Evolutionary conservation across 2,797 vertebrate genomes (phyloP).

Genomic region (Tokudaia tokunoshimensis): DNA sequence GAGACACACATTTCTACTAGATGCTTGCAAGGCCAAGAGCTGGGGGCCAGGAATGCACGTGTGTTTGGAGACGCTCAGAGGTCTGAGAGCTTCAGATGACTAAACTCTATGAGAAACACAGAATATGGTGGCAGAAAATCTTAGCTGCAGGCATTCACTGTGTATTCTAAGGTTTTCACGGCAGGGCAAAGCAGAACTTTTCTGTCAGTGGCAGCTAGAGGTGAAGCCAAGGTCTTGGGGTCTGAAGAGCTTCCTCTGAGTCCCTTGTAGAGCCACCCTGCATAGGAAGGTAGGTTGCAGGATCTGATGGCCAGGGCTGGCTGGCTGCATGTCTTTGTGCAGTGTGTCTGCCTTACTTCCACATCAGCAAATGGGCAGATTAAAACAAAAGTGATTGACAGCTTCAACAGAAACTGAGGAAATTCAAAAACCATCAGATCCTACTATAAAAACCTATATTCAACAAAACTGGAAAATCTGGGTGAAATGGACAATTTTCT

Average conservation of each 20-base stretch:
- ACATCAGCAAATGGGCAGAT: not conserved
- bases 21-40: constrained; percentile 7
- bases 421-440: too few relatives aligned
- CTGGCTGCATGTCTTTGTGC: not conserved
- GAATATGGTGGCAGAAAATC: not conserved
- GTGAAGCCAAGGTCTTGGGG: not conserved
- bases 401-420: not conserved
- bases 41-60: not conserved
- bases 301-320: not conserved
- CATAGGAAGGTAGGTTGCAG: not conserved
- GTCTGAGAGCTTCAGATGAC: constrained; percentile 46
- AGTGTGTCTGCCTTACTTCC: not conserved
- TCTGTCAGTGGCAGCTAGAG: not conserved
- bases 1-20: not conserved
- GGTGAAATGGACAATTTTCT: too few relatives aligned
- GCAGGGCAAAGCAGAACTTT: not conserved
- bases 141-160: not conserved
- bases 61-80: not conserved
- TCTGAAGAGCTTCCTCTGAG: not conserved
- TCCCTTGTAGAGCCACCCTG: not conserved
- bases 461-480: too few relatives aligned
- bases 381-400: not conserved
- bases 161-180: constrained; percentile 58
- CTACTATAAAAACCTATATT: too few relatives aligned
- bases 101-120: not conserved